phyloP scores from a whole-genome alignment of 1,140 invertebrate species.

The Cecropterus lyciades region DNA sequence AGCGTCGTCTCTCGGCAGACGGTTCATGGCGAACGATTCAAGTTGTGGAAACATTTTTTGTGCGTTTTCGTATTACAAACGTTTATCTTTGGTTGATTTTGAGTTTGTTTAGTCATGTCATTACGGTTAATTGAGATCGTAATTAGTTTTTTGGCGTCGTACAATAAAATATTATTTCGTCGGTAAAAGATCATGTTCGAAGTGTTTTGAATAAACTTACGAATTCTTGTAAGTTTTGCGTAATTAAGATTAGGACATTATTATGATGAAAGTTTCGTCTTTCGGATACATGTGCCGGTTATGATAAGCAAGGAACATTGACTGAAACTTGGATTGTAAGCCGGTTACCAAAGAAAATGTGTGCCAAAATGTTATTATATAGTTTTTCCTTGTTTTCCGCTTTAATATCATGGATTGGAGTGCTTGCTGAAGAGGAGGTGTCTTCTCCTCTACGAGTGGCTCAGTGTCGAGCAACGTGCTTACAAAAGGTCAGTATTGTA shows the following conservation, averaged over 20 bases:
- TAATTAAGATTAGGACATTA: constrained; percentile 47
- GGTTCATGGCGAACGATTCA: constrained; percentile 60
- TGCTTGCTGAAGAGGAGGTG: constrained; percentile 84
- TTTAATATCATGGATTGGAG: constrained; percentile 76
- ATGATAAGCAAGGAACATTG: constrained; percentile 70
- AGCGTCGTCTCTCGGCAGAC: constrained; percentile 56
- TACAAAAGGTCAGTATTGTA: constrained; percentile 85
- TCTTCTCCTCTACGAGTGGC: constrained; percentile 88
- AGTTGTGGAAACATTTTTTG: constrained; percentile 75
- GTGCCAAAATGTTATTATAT: constrained; percentile 82
- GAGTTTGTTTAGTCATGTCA: constrained; percentile 31
- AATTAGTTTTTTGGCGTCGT: constrained; percentile 38
- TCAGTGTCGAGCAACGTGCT: constrained; percentile 87
- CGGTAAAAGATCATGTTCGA: constrained; percentile 48
- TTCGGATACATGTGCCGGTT: constrained; percentile 68
- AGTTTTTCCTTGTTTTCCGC: constrained; percentile 77
- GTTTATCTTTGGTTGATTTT: constrained; percentile 48
- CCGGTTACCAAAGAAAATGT: constrained; percentile 80
- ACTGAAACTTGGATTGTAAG: constrained; percentile 52
- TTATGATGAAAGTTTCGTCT: constrained; percentile 51
- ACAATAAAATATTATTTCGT: constrained; percentile 36
- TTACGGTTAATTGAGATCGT: constrained; percentile 26
- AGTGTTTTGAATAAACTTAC: constrained; percentile 34
- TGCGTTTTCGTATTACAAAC: constrained; percentile 55
- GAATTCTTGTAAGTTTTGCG: constrained; percentile 19